These are phyloP conservation scores for Hedya salicella DNA, from an alignment of 2,888 invertebrate species.

Conservation along the genomic window DNA sequence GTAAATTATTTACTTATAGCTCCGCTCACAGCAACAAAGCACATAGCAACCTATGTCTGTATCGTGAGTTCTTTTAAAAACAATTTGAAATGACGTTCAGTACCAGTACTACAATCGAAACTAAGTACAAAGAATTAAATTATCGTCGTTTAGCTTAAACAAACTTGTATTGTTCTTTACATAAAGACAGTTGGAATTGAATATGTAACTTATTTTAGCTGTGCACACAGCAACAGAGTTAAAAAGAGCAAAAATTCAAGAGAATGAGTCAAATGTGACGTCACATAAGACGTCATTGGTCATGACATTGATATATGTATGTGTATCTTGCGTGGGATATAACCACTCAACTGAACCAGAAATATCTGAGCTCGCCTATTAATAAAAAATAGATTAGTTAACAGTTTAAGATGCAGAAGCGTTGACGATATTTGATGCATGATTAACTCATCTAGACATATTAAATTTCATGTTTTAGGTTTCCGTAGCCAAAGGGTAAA, in stretches of 20 bases:
- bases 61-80: background rate
- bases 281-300: slow-evolving; percentile 30
- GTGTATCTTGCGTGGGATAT: slow-evolving; percentile 9
- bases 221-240: slow-evolving; percentile 3
- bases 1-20: background rate
- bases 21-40: background rate
- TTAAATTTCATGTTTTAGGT: too few species aligned
- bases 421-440: background rate
- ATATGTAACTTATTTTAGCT: slow-evolving; percentile 20
- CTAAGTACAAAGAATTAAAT: background rate
- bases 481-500: too few species aligned
- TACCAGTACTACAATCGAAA: background rate
- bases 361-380: slow-evolving; percentile 25
- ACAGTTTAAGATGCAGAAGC: slow-evolving; percentile 8
- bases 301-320: slow-evolving; percentile 37
- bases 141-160: background rate
- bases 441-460: too few species aligned
- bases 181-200: background rate
- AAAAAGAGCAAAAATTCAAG: slow-evolving; percentile 7
- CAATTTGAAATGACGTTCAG: background rate
- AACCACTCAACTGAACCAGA: slow-evolving; percentile 22
- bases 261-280: slow-evolving; percentile 22
- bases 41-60: background rate
- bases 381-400: slow-evolving; percentile 14
- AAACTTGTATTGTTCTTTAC: slow-evolving; percentile 3